A percentile compares a stretch with the other conserved stretches of the same genome.
These are phyloP conservation scores for Phalacrocorax carbo DNA, from an alignment of 2,113 vertebrate genomes.

Conservation along the genomic window DNA sequence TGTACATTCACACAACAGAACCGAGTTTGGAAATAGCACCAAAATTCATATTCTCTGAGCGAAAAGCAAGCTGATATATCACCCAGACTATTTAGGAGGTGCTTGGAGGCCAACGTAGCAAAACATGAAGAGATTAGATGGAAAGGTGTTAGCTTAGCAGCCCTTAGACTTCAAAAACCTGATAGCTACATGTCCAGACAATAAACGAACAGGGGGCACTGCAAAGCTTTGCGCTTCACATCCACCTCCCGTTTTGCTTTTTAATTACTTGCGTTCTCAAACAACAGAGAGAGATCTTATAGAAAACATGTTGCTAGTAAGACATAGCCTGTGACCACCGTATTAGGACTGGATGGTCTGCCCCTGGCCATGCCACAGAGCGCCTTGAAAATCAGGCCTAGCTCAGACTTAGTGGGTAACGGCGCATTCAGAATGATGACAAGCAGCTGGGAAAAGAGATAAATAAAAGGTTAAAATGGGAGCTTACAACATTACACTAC, in stretches of 20 bases:
- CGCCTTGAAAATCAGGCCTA: neutral
- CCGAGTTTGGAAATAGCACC: neutral
- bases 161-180: neutral
- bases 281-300: neutral
- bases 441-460: neutral
- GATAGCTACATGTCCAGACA: neutral
- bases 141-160: neutral
- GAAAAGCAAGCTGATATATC: neutral
- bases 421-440: neutral
- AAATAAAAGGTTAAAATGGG: neutral
- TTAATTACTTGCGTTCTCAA: neutral
- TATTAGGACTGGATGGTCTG: fast-evolving
- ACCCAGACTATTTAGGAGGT: neutral
- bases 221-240: neutral
- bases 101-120: neutral
- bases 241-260: neutral
- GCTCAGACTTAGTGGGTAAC: neutral
- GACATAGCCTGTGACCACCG: neutral
- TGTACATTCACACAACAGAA: neutral
- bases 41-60: neutral
- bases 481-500: neutral
- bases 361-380: neutral
- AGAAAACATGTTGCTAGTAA: fast-evolving
- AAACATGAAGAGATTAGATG: neutral
- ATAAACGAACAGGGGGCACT: neutral